These are phyloP conservation scores for Pteronotus mesoamericanus DNA, from an alignment of 2,797 vertebrate species.

Conservation along the genomic window DNA sequence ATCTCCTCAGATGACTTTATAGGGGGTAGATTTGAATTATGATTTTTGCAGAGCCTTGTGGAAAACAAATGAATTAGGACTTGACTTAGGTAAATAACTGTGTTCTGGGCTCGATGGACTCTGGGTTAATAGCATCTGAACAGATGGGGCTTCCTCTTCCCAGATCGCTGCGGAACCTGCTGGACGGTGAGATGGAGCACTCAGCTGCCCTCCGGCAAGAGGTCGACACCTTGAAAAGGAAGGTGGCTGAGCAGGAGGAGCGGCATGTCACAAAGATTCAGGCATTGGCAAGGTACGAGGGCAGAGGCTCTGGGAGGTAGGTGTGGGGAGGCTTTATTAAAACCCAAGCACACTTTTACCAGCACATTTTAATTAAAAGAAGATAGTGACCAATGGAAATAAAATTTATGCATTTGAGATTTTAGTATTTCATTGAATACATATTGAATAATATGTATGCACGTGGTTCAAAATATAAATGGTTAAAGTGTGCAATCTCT, in stretches of 20 bases:
- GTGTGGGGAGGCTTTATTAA: rapidly evolving
- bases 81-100: neutral
- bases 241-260: constrained; percentile 92
- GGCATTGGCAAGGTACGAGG: constrained; percentile 90
- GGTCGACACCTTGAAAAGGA: constrained; percentile 89
- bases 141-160: constrained; percentile 33
- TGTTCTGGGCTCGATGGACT: neutral
- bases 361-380: neutral
- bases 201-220: constrained; percentile 94
- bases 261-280: constrained; percentile 91
- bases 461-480: neutral
- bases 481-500: neutral
- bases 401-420: neutral
- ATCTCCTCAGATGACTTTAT: neutral
- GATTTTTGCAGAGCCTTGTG: neutral
- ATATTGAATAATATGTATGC: neutral
- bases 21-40: neutral
- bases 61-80: neutral
- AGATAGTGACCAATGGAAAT: neutral
- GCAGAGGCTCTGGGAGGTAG: neutral
- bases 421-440: neutral
- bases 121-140: neutral
- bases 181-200: constrained; percentile 98
- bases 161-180: constrained; percentile 93
- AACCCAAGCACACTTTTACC: neutral